Percentiles rank a stretch among this genome's conserved stretches.
Conservation (phyloP, 2,797 vertebrate species). For the Telmatherina bonti region DNA sequence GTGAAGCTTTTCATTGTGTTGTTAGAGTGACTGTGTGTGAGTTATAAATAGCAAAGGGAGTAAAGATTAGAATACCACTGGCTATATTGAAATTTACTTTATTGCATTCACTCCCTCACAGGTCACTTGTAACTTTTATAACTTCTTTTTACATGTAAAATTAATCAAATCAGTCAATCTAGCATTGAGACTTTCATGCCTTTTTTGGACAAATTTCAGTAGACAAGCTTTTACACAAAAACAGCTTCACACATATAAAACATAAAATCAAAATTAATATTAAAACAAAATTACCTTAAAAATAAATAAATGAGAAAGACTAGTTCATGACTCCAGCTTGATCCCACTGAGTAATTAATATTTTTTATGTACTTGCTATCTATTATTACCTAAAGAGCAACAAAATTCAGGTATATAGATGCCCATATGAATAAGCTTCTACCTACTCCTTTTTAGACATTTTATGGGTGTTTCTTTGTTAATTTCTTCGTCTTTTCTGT, state of each 20-base stretch:
- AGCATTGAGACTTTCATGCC: too few species aligned
- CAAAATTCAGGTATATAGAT: neutral
- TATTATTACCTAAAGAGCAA: neutral
- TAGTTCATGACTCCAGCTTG: too few species aligned
- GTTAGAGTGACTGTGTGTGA: constrained; percentile 26
- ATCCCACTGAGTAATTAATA: neutral
- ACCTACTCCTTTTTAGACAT: too few species aligned
- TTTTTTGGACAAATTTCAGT: neutral
- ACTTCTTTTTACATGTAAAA: neutral
- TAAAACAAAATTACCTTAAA: neutral
- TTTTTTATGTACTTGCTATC: neutral
- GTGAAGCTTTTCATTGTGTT: constrained; percentile 67
- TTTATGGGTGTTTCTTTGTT: too few species aligned
- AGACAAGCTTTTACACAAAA: neutral
- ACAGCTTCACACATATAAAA: neutral
- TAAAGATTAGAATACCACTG: constrained; percentile 1
- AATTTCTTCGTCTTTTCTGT: too few species aligned
- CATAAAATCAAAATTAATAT: neutral
- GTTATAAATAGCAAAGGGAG: constrained; percentile 2
- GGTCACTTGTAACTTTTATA: neutral
- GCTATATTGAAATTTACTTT: constrained; percentile 5
- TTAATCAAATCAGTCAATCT: neutral
- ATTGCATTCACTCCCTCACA: constrained; percentile 1
- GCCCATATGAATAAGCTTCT: too few species aligned
- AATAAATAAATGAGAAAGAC: too few species aligned